A percentile compares a stretch with the other conserved stretches of the same genome.
Evolutionary conservation across 2,888 invertebrate genomes (phyloP).

Genomic region (Marasmarcha lunaedactyla): DNA sequence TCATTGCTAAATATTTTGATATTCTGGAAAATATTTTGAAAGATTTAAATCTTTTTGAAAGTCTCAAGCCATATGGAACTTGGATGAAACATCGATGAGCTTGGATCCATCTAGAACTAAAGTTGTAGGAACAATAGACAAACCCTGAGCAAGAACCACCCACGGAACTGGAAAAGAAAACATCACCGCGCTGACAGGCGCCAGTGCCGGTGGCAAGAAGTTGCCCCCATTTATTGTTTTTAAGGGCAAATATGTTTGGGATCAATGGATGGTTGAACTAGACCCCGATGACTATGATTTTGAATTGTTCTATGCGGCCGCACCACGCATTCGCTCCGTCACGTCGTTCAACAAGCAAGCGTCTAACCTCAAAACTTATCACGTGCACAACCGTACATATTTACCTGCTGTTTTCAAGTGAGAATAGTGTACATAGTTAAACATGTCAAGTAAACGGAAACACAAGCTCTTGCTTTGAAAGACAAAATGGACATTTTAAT

Average conservation of each 20-base stretch:
- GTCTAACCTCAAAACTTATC: constrained; percentile 10
- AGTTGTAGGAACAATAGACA: constrained; percentile 9
- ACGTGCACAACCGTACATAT: constrained; percentile 2
- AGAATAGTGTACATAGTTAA: not conserved
- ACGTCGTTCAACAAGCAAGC: constrained; percentile 7
- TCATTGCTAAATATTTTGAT: constrained; percentile 9
- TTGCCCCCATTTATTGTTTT: constrained; percentile 15
- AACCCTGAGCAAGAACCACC: constrained; percentile 10
- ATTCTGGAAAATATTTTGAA: constrained; percentile 7
- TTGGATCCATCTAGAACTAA: constrained; percentile 12
- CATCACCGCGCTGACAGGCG: constrained; percentile 14
- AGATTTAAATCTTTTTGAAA: constrained; percentile 6
- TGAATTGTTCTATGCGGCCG: constrained; percentile 24
- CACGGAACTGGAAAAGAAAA: constrained; percentile 15
- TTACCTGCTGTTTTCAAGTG: not conserved
- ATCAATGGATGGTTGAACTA: constrained; percentile 18
- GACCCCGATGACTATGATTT: constrained; percentile 16
- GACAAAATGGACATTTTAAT: constrained; percentile 20
- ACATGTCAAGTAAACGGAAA: constrained; percentile 7
- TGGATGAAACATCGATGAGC: constrained; percentile 10
- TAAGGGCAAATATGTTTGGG: constrained; percentile 19
- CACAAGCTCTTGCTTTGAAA: constrained; percentile 11
- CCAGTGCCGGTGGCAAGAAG: constrained; percentile 15
- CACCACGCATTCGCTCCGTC: too few species aligned
- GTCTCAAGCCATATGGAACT: constrained; percentile 9